Base-by-base conservation (phyloP, 2,888 invertebrate species). In the Tetanocera ferruginea region DNA sequence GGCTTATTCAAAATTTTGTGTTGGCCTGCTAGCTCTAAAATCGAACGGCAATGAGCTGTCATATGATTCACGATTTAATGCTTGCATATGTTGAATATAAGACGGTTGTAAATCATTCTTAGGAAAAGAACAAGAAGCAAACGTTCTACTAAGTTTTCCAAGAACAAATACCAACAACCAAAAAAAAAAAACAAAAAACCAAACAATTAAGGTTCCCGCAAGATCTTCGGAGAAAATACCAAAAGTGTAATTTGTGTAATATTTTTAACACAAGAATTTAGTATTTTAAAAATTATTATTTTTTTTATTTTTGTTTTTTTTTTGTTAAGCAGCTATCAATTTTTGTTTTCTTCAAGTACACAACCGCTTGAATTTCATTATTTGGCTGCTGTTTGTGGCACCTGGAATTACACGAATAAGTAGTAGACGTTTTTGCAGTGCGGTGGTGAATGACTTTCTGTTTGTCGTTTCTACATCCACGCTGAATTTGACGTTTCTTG, bases 61-160 rank as follows among this genome's bases (percentile, higher is more conserved):
- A 57, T n/a, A 64, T 60, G 73, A 60, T 60, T 43, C 34, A 60
- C 19, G 64, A 14, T 23, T 8, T 64, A 52, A 66, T 25, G 23
- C 34, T 6, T n/a, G 17, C 60, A 28, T 60, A 60, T 34, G 19
- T 31, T 31, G 31, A 67, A 67, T 8, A 11, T 34, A 23, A 28
- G 34, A 9, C 17, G 64, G 34, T n/a, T 64, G 64, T 51, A 69
- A 69, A 69, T 51, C 51, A 25, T 51, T 51, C 28, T 51, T 51
- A 51, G 28, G 17, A 23, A 67, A 60, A 60, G 11, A 28, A 28
- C 5, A 60, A 60, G 28, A 60, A 25, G 28, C 60, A 60, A 25
- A 28, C 28, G 60, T 60, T 60, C 60, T 23, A 19, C 19, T 25
- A 11, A 60, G 28, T 28, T 37, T 8, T 37, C 43, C 43, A 11